Percentiles rank a stretch among this genome's conserved stretches.
phyloP scores from a whole-genome alignment of 2,113 vertebrate genomes.

The Galemys pyrenaicus region DNA sequence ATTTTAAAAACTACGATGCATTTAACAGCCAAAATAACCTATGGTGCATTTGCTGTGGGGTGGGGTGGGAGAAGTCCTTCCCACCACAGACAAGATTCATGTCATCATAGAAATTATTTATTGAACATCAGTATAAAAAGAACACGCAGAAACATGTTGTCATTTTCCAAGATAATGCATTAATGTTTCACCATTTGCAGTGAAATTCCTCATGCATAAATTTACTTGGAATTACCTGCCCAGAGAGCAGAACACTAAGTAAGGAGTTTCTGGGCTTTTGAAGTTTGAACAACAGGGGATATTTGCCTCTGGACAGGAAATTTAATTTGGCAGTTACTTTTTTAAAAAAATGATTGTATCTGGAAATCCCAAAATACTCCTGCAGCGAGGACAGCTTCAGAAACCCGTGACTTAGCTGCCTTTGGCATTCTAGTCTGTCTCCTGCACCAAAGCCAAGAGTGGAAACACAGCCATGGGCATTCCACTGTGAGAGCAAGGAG shows the following conservation, averaged over 20 bases:
- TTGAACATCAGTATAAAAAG: not conserved
- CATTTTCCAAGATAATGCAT: not conserved
- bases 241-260: not conserved
- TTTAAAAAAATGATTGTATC: not conserved
- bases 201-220: not conserved
- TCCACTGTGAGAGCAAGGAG: not conserved
- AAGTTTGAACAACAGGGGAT: not conserved
- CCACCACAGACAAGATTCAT: not conserved
- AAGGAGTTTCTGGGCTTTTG: slow-evolving; percentile 6
- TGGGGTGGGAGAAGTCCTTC: not conserved
- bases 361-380: not conserved
- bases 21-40: not conserved
- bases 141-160: accelerated
- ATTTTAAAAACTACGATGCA: not conserved
- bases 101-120: not conserved
- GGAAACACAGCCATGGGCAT: not conserved
- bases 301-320: slow-evolving; percentile 18
- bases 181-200: not conserved
- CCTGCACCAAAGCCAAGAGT: not conserved
- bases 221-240: not conserved
- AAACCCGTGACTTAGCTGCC: not conserved
- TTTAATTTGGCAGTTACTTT: slow-evolving; percentile 33
- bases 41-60: not conserved
- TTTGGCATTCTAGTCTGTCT: not conserved
- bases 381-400: not conserved